These are phyloP conservation scores for Nemapogon koenigi DNA, from an alignment of 2,888 invertebrate species.

Conservation along the genomic window DNA sequence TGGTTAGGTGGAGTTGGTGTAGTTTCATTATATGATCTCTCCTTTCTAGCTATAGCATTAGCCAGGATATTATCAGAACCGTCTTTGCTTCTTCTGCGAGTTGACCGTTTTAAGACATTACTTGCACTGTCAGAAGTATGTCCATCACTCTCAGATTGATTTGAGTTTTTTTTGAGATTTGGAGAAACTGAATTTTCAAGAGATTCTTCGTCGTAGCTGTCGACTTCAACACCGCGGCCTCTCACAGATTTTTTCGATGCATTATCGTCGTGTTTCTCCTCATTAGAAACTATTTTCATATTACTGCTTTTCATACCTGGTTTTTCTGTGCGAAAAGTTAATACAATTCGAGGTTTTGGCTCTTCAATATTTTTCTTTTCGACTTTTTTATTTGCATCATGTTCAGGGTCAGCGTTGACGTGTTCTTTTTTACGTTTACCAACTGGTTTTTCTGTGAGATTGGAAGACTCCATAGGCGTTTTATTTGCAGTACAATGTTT, in stretches of 20 bases:
- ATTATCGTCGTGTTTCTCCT: conserved; percentile 46
- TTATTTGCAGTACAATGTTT: too few species aligned
- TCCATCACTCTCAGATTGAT: conserved; percentile 45
- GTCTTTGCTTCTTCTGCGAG: conserved; percentile 69
- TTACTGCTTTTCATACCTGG: conserved; percentile 57
- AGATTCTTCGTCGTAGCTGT: conserved; percentile 42
- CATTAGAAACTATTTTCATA: conserved; percentile 57
- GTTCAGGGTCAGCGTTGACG: conserved; percentile 50
- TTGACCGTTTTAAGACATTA: conserved; percentile 66
- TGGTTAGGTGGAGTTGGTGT: conserved; percentile 32
- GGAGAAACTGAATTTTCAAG: conserved; percentile 21
- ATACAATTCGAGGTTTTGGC: conserved; percentile 65
- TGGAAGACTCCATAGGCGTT: conserved; percentile 3
- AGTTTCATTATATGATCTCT: conserved; percentile 69
- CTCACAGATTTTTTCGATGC: conserved; percentile 41
- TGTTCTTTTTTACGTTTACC: conserved; percentile 44
- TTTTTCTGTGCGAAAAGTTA: conserved; percentile 69
- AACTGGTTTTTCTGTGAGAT: background rate
- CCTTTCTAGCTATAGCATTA: conserved; percentile 75
- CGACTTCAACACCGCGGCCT: conserved; percentile 34
- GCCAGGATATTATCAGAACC: conserved; percentile 69
- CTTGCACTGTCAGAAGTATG: conserved; percentile 32
- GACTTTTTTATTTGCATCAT: background rate
- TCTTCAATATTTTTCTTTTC: conserved; percentile 25
- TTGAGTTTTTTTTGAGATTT: conserved; percentile 28